phyloP scores from a whole-genome alignment of 1,140 invertebrate genomes.

The Atta colombica region DNA sequence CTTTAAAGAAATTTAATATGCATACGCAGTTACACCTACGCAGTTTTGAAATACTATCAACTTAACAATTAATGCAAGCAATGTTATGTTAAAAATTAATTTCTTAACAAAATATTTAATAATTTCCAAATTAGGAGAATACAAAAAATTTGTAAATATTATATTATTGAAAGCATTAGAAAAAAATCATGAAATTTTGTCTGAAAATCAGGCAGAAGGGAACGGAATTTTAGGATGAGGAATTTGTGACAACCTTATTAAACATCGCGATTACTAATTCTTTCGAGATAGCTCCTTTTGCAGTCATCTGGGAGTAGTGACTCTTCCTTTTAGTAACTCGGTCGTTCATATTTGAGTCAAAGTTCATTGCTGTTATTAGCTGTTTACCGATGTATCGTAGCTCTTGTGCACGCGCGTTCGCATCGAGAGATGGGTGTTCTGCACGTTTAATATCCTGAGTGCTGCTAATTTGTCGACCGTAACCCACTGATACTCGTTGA shows the following conservation, averaged over 20 bases:
- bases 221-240: too few species aligned
- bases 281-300: not conserved
- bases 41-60: too few species aligned
- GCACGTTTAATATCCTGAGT: constrained; percentile 83
- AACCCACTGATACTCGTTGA: constrained; percentile 79
- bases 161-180: too few species aligned
- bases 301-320: not conserved
- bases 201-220: too few species aligned
- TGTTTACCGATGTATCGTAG: constrained; percentile 62
- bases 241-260: not conserved
- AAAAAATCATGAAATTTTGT: too few species aligned
- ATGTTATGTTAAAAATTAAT: too few species aligned
- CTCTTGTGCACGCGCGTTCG: constrained; percentile 19
- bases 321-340: constrained; percentile 58
- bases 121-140: too few species aligned
- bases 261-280: not conserved
- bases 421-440: constrained; percentile 46
- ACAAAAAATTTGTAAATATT: too few species aligned
- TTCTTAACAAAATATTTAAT: too few species aligned
- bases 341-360: constrained; percentile 61
- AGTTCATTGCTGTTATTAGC: constrained; percentile 72
- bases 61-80: too few species aligned
- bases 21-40: too few species aligned
- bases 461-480: constrained; percentile 82
- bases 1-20: too few species aligned